phyloP scores from a whole-genome alignment of 2,797 vertebrate genomes.

The Delichon dasypus region DNA sequence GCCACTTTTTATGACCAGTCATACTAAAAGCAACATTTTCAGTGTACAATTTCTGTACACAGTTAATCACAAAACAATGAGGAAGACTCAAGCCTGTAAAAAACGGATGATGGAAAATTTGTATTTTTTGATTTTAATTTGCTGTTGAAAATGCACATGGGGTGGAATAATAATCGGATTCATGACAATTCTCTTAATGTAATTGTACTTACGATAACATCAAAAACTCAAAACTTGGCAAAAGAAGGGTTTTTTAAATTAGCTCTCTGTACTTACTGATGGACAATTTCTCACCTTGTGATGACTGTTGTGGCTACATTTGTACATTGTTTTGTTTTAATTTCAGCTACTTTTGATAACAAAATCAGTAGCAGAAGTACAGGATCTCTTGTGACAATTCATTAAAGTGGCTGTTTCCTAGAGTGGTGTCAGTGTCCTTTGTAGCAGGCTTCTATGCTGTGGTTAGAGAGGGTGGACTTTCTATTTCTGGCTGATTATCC shows the following conservation, averaged over 20 bases:
- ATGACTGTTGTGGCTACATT: not conserved
- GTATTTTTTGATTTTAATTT: not conserved
- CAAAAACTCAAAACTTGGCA: not conserved
- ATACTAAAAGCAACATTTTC: constrained; percentile 5
- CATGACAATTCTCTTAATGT: not conserved
- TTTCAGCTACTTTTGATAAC: not conserved
- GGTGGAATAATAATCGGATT: not conserved
- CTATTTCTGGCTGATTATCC: not conserved
- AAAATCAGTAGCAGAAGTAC: not conserved
- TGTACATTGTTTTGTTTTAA: not conserved
- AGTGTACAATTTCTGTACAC: not conserved
- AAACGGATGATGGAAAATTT: not conserved
- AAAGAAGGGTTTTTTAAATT: not conserved
- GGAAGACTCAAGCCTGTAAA: not conserved
- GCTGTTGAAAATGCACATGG: not conserved
- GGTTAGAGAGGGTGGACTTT: not conserved
- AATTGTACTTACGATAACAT: not conserved
- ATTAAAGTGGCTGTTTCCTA: not conserved
- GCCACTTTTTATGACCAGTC: not conserved
- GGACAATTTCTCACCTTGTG: not conserved
- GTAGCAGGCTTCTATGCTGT: not conserved
- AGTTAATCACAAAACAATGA: not conserved
- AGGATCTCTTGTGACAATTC: not conserved
- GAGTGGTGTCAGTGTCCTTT: not conserved
- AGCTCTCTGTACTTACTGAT: not conserved